phyloP scores from a whole-genome alignment of 2,113 vertebrate species.

The Argyrosomus japonicus region DNA sequence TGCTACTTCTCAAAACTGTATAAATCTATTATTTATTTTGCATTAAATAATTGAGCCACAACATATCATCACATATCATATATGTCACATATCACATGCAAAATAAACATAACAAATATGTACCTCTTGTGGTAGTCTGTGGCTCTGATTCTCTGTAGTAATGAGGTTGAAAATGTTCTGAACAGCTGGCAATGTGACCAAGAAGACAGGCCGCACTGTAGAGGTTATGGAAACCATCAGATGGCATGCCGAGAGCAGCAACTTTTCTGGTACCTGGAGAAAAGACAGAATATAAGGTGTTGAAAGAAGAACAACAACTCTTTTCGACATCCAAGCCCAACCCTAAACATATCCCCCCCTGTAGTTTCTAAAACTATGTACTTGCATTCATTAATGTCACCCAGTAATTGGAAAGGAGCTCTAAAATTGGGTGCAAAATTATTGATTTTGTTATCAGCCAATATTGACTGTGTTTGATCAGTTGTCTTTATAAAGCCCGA shows the following conservation, averaged over 20 bases:
- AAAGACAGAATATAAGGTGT: neutral
- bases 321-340: neutral
- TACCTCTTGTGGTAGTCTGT: constrained; percentile 92
- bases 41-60: neutral
- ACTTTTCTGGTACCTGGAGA: constrained; percentile 94
- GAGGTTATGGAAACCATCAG: constrained; percentile 94
- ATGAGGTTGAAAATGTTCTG: constrained; percentile 96
- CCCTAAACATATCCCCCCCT: neutral
- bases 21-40: neutral
- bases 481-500: too few relatives aligned
- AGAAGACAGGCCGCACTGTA: constrained; percentile 94
- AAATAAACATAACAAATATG: constrained; percentile 8
- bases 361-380: neutral
- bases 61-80: too few relatives aligned
- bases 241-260: constrained; percentile 94
- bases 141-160: constrained; percentile 90
- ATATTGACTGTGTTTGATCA: too few relatives aligned
- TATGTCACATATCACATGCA: neutral
- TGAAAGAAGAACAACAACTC: neutral
- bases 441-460: too few relatives aligned
- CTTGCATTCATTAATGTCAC: neutral
- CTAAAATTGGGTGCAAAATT: neutral
- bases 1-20: neutral
- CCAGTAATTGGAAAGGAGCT: neutral
- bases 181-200: constrained; percentile 92